Conservation (phyloP, 2,888 invertebrate species). For the Muschampia plurimacula region DNA sequence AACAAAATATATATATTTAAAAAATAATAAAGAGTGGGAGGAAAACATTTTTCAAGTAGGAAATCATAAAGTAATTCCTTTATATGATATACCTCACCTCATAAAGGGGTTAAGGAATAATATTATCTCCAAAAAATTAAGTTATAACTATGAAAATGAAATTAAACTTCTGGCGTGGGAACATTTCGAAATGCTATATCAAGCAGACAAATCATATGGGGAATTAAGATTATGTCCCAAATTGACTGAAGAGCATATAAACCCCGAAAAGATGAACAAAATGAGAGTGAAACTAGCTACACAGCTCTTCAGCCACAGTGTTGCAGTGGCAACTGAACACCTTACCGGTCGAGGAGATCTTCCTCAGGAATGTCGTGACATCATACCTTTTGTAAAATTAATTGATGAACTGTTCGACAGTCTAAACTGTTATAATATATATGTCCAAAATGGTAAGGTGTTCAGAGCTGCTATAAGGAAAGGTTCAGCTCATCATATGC, state of each 20-base stretch:
- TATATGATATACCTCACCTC: not conserved
- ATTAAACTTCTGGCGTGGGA: not conserved
- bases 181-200: not conserved
- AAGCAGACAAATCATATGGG: conserved; percentile 7
- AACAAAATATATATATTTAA: too few relatives aligned
- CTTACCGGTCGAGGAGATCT: not conserved
- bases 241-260: conserved; percentile 1
- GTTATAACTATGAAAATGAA: not conserved
- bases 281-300: conserved; percentile 6
- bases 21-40: too few relatives aligned
- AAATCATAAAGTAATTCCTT: not conserved
- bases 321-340: conserved; percentile 2
- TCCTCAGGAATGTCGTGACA: not conserved
- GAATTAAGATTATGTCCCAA: not conserved
- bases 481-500: too few relatives aligned
- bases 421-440: too few relatives aligned
- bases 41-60: too few relatives aligned
- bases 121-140: not conserved
- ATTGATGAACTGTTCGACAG: too few relatives aligned
- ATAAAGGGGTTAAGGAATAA: conserved; percentile 1
- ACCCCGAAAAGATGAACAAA: not conserved
- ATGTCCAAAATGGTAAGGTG: too few relatives aligned
- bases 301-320: not conserved
- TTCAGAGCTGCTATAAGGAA: too few relatives aligned
- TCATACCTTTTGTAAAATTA: too few relatives aligned